phyloP scores from a whole-genome alignment of 2,888 invertebrate genomes.

The Eremobia ochroleuca region DNA sequence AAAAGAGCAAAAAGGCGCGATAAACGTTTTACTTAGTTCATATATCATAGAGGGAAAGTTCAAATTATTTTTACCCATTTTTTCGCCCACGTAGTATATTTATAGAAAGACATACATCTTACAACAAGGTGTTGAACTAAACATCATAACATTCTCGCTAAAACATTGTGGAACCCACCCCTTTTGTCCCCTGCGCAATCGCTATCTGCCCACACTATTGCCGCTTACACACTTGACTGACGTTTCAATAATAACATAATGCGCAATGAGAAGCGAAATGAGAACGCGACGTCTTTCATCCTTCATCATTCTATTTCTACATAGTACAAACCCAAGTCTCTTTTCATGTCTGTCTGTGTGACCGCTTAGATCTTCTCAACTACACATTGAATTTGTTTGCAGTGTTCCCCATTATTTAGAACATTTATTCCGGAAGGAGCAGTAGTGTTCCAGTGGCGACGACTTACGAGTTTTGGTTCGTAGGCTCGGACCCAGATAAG shows the following conservation, averaged over 20 bases:
- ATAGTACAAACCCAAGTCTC: not conserved
- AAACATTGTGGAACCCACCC: not conserved
- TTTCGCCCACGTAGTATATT: not conserved
- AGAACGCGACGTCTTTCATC: constrained; percentile 16
- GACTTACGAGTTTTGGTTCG: not conserved
- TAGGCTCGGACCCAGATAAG: not conserved
- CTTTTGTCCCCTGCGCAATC: not conserved
- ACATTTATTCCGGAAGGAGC: not conserved
- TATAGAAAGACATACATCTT: not conserved
- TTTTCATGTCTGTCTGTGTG: not conserved
- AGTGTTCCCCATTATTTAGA: not conserved
- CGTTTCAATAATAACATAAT: constrained; percentile 53
- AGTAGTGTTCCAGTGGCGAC: not conserved
- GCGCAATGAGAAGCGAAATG: constrained; percentile 57
- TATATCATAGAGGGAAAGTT: not conserved
- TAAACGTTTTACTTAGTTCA: not conserved
- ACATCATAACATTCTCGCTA: not conserved
- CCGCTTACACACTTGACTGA: constrained; percentile 54
- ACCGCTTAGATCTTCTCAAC: not conserved
- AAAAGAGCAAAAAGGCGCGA: not conserved
- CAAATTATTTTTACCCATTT: not conserved
- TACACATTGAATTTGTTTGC: not conserved
- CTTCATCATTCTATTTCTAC: not conserved
- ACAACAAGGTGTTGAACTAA: not conserved
- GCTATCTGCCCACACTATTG: constrained; percentile 48